Evolutionary conservation across 2,888 invertebrate species (phyloP), one percentile per base, ranked within the genome.

Genomic region (Scaeva pyrastri): DNA sequence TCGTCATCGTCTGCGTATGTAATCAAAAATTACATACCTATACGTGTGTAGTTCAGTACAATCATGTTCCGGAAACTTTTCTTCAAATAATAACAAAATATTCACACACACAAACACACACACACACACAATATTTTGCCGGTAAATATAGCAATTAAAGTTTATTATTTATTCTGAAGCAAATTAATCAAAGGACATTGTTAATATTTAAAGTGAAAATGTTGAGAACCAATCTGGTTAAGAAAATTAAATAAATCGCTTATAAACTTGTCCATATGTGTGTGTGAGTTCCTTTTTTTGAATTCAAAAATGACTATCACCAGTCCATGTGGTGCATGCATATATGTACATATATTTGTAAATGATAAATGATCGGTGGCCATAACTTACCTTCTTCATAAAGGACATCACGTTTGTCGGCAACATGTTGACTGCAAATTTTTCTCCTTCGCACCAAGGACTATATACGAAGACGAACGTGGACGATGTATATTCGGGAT

Each of bases 361-460:
- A 56, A 55, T 72, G 50, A 84, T 70, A 36, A 71, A 77, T 12
- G 12, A 11, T 39, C 56, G 12, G 21, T n/a, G 50, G 73, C 70
- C 56, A 76, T 85, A 79, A 93, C 95, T 95, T 92, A 97, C 97
- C 97, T 97, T 97, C 93, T 97, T 97, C 96, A 97, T 96, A 93
- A 97, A 97, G 90, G 97, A 97, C 96, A 97, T 97, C 91, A 97
- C 97, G 93, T 97, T 97, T 90, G 96, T 96, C 88, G 97, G 97
- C 95, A 97, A 94, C 97, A 97, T 97, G 94, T 93, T 95, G 94
- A 90, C 64, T 71, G 31, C 43, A 73, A 78, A 82, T 82, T 81
- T 73, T 74, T 78, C 70, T 82, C 70, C 45, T 43, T 26, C 56
- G 55, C 72, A 36, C 72, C 48, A 7, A 19, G 68, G 48, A 50